These are phyloP conservation scores for Coendou prehensilis DNA, from an alignment of 2,797 vertebrate genomes.

Conservation along the genomic window DNA sequence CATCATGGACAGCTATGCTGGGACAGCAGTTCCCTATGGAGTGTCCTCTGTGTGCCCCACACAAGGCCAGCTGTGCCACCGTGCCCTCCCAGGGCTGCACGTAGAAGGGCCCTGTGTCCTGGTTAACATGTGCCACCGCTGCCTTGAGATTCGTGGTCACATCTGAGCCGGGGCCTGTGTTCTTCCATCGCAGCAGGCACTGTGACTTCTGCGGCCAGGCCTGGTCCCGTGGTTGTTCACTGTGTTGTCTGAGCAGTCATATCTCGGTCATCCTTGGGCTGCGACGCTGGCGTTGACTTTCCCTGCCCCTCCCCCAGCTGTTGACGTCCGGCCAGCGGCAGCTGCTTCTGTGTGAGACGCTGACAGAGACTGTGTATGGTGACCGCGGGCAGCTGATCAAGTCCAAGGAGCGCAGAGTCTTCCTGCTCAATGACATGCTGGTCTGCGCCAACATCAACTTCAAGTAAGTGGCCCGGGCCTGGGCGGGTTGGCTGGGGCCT, in stretches of 20 bases:
- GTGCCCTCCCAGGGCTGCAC: rapidly evolving
- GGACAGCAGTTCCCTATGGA: rapidly evolving
- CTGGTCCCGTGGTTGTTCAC: rapidly evolving
- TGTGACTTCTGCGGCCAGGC: rapidly evolving
- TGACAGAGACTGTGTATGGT: conserved; percentile 96
- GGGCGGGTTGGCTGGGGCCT: neutral
- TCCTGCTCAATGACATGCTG: conserved; percentile 96
- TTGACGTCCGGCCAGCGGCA: conserved; percentile 95
- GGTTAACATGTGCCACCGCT: rapidly evolving
- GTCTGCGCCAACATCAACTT: conserved; percentile 98
- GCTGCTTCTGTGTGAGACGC: conserved; percentile 96
- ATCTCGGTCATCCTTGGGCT: rapidly evolving
- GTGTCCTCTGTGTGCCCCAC: rapidly evolving
- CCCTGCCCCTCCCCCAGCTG: conserved; percentile 87
- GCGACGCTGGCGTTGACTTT: neutral
- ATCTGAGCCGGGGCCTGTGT: rapidly evolving
- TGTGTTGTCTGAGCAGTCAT: neutral
- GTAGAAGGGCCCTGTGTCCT: neutral
- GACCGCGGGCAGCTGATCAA: conserved; percentile 98
- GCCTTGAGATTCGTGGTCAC: neutral
- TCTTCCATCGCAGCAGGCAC: rapidly evolving
- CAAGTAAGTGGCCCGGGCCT: conserved; percentile 90
- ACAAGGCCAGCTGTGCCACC: neutral
- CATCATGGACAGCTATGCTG: rapidly evolving
- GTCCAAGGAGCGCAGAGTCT: conserved; percentile 97